A percentile compares a stretch with the other conserved stretches of the same genome.
phyloP scores from a whole-genome alignment of 2,888 invertebrate species.

The Helicoverpa assulta region DNA sequence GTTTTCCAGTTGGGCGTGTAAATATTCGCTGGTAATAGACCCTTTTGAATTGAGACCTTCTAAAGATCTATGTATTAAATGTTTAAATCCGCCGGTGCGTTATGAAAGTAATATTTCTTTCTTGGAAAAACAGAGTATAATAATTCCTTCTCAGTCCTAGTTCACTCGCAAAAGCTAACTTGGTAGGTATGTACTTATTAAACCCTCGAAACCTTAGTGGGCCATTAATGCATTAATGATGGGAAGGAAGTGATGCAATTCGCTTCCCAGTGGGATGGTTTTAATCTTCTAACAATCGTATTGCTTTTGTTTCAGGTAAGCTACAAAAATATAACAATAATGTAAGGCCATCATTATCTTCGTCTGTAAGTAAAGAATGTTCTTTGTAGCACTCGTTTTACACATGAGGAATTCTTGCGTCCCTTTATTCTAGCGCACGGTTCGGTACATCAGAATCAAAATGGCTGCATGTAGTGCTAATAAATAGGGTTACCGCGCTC shows the following conservation, averaged over 20 bases:
- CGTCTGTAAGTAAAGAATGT: constrained; percentile 27
- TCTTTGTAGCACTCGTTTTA: background rate
- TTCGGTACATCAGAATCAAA: constrained; percentile 32
- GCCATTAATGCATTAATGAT: too few species aligned
- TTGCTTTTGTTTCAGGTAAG: constrained; percentile 45
- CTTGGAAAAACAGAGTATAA: too few species aligned
- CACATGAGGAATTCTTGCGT: background rate
- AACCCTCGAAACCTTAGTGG: too few species aligned
- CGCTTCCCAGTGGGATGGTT: background rate
- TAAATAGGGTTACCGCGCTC: constrained; percentile 14
- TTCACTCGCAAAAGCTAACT: too few species aligned
- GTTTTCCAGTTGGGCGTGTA: background rate
- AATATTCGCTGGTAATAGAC: background rate
- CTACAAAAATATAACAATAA: background rate
- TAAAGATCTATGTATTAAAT: too few species aligned
- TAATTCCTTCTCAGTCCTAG: too few species aligned
- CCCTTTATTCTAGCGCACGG: constrained; percentile 5
- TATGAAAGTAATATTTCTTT: too few species aligned
- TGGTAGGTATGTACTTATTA: too few species aligned
- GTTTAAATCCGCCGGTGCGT: too few species aligned
- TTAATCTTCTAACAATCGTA: background rate
- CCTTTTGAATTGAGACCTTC: too few species aligned
- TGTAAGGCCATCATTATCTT: background rate
- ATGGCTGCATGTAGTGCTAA: constrained; percentile 2
- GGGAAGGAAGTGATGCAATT: too few species aligned